These are phyloP conservation scores for Aphelinus certus DNA, from an alignment of 1,140 invertebrate genomes.

Conservation along the genomic window DNA sequence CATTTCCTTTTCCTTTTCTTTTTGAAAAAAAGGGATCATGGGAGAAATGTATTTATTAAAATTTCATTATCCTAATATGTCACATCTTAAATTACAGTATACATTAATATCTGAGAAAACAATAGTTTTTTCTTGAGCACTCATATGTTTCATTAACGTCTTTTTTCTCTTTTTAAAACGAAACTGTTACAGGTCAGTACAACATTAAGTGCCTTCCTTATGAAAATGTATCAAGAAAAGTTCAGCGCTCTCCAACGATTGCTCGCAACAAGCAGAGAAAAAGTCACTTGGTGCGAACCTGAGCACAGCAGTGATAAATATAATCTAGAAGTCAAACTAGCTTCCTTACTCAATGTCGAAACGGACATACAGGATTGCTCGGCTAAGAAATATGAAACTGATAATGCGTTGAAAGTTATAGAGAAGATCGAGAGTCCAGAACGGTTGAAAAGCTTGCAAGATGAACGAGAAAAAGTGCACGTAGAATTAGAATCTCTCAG, in stretches of 20 bases:
- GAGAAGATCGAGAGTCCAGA: conserved; percentile 75
- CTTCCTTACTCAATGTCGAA: conserved; percentile 81
- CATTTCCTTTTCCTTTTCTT: too few species aligned
- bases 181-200: conserved; percentile 69
- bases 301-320: conserved; percentile 89
- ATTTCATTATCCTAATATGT: too few species aligned
- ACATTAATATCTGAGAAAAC: not conserved
- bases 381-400: conserved; percentile 72
- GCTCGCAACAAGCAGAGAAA: conserved; percentile 83
- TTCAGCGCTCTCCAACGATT: conserved; percentile 82
- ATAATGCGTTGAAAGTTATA: conserved; percentile 74
- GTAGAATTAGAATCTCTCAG: conserved; percentile 77
- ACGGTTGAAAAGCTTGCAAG: conserved; percentile 70
- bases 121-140: too few species aligned
- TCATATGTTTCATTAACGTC: too few species aligned
- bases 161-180: not conserved
- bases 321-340: conserved; percentile 91
- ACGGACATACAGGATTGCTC: conserved; percentile 77
- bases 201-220: conserved; percentile 82
- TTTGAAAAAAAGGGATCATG: too few species aligned
- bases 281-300: conserved; percentile 90
- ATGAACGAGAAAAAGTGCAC: conserved; percentile 73
- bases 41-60: too few species aligned
- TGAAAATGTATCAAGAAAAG: conserved; percentile 89
- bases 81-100: not conserved